Evolutionary conservation across 2,113 vertebrate species (phyloP).

Genomic region (Mionectes macconnelli): DNA sequence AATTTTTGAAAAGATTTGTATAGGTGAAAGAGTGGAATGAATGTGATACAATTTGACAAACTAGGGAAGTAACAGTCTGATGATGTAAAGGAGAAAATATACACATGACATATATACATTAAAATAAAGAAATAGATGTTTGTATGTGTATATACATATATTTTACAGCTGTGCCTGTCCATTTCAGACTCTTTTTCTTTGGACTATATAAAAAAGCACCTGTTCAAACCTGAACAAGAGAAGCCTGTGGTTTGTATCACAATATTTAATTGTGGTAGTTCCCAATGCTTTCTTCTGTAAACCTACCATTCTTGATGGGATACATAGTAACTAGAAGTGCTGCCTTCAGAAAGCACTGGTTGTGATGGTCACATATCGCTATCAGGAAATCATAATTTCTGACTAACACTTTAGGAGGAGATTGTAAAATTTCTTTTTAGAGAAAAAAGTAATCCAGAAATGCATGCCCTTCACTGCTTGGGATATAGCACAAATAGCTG

Average conservation of each 20-base stretch:
- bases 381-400: not conserved
- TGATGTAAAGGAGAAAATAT: not conserved
- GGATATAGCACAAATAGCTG: not conserved
- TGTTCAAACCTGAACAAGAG: not conserved
- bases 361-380: not conserved
- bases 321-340: accelerated
- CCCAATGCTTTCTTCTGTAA: not conserved
- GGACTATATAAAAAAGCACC: not conserved
- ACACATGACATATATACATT: not conserved
- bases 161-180: not conserved
- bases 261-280: not conserved
- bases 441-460: not conserved
- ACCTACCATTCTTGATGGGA: not conserved
- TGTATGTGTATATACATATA: accelerated
- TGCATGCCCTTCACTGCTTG: not conserved
- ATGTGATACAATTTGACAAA: not conserved
- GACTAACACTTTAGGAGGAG: not conserved
- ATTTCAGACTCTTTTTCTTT: not conserved
- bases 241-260: not conserved
- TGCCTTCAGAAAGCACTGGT: not conserved
- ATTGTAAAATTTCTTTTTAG: not conserved
- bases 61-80: not conserved
- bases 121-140: too few relatives aligned
- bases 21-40: not conserved
- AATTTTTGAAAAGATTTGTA: accelerated